phyloP scores from a whole-genome alignment of 2,888 invertebrate species.

The Sisyra terminalis region DNA sequence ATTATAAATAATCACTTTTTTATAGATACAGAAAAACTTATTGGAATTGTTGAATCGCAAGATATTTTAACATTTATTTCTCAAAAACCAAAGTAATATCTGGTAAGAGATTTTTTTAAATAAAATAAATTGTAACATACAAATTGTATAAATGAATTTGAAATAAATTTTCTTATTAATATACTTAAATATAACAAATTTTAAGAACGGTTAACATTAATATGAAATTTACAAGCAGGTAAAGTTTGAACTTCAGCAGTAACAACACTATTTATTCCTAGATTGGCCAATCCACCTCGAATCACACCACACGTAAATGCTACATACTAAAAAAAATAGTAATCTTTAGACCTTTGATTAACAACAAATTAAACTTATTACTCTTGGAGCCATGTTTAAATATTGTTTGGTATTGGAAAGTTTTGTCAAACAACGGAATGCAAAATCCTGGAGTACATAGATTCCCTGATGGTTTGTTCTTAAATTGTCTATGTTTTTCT shows the following conservation, averaged over 20 bases:
- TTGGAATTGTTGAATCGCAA: not conserved
- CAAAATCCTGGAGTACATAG: conserved; percentile 93
- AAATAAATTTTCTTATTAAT: too few species aligned
- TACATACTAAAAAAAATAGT: conserved; percentile 44
- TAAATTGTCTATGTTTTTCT: conserved; percentile 95
- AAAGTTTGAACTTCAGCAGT: conserved; percentile 87
- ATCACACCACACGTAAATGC: conserved; percentile 94
- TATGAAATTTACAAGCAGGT: conserved; percentile 86
- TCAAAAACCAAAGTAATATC: not conserved
- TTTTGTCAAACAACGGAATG: conserved; percentile 76
- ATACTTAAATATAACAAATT: not conserved
- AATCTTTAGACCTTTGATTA: not conserved
- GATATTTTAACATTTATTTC: not conserved
- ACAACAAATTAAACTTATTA: conserved; percentile 26
- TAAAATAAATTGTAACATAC: not conserved
- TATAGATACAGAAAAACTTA: not conserved
- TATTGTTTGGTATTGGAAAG: conserved; percentile 84
- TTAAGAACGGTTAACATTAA: conserved; percentile 64
- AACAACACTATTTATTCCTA: conserved; percentile 85
- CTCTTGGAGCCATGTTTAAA: conserved; percentile 76
- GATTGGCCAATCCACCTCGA: conserved; percentile 84
- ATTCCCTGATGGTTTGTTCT: conserved; percentile 96
- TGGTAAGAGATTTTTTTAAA: not conserved
- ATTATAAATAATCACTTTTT: not conserved
- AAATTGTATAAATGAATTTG: too few species aligned